A percentile compares a stretch with the other conserved stretches of the same genome.
Conservation (phyloP, 2,888 invertebrate genomes). For the Cremastobaeus sp. region DNA sequence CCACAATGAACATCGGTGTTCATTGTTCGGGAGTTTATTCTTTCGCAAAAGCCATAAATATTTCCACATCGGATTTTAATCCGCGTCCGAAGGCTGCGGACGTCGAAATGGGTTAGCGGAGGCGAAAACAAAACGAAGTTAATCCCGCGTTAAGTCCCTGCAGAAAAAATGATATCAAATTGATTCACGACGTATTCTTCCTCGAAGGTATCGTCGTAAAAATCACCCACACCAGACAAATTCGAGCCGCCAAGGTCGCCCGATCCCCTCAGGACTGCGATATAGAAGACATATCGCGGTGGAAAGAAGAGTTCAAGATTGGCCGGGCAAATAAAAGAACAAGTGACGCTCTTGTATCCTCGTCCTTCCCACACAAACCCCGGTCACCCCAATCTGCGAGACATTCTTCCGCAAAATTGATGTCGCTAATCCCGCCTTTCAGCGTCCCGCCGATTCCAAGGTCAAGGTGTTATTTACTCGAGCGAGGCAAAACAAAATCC, state of each 20-base stretch:
- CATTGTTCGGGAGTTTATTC: too few species aligned
- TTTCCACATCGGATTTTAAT: too few species aligned
- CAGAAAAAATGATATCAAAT: slow-evolving; percentile 12
- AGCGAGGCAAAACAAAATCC: too few species aligned
- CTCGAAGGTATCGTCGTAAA: slow-evolving; percentile 13
- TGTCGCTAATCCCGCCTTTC: background rate
- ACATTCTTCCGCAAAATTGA: slow-evolving; percentile 3
- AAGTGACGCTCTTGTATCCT: background rate
- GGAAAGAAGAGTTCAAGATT: background rate
- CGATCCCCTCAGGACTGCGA: background rate
- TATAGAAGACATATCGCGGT: background rate
- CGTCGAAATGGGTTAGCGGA: background rate
- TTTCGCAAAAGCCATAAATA: too few species aligned
- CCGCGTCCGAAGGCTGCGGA: slow-evolving; percentile 17
- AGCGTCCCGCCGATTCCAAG: background rate
- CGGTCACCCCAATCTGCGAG: too few species aligned
- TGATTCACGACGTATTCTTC: slow-evolving; percentile 19
- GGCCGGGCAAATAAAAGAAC: background rate
- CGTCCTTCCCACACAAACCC: too few species aligned
- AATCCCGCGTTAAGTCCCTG: background rate
- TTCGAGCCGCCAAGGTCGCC: slow-evolving; percentile 3
- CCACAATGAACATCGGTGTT: too few species aligned
- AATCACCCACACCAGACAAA: slow-evolving; percentile 3
- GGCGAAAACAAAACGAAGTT: slow-evolving; percentile 1
- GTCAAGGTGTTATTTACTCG: too few species aligned